Evolutionary conservation across 2,888 invertebrate species (phyloP).

Genomic region (Temnothorax unifasciatus): DNA sequence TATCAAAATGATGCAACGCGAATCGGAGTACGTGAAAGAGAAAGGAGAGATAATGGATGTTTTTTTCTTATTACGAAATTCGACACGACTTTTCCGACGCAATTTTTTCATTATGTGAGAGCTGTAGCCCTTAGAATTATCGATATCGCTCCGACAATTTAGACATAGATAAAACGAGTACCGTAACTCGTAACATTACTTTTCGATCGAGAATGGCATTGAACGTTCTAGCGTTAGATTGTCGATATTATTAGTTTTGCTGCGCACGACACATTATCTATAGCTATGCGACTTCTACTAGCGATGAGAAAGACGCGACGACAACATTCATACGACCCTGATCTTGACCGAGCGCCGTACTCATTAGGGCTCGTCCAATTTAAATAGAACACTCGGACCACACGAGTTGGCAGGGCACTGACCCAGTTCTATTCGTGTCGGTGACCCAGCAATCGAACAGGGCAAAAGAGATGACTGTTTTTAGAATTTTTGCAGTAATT

Average conservation of each 20-base stretch:
- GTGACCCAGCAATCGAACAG: not conserved
- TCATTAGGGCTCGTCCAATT: constrained; percentile 33
- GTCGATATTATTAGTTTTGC: not conserved
- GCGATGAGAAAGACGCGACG: not conserved
- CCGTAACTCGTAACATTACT: no score
- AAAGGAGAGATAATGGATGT: not conserved
- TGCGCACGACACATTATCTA: not conserved
- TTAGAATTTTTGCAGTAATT: not conserved
- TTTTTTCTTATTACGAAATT: not conserved
- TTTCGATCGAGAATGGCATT: not conserved
- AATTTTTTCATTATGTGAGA: not conserved
- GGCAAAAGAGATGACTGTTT: not conserved
- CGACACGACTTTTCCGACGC: not conserved
- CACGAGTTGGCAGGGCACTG: constrained; percentile 43
- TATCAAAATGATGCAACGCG: not conserved
- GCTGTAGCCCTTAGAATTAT: not conserved
- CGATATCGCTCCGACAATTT: not conserved
- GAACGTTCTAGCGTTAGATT: not conserved
- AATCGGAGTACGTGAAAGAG: not conserved
- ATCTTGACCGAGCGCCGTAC: constrained; percentile 61
- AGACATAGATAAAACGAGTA: not conserved
- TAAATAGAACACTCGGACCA: constrained; percentile 43
- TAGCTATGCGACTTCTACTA: not conserved
- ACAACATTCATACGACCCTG: constrained; percentile 33
- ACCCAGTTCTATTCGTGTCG: constrained; percentile 58